Evolutionary conservation across 2,797 vertebrate species (phyloP), one percentile per base, ranked within the genome.

Genomic region (Perodicticus potto): DNA sequence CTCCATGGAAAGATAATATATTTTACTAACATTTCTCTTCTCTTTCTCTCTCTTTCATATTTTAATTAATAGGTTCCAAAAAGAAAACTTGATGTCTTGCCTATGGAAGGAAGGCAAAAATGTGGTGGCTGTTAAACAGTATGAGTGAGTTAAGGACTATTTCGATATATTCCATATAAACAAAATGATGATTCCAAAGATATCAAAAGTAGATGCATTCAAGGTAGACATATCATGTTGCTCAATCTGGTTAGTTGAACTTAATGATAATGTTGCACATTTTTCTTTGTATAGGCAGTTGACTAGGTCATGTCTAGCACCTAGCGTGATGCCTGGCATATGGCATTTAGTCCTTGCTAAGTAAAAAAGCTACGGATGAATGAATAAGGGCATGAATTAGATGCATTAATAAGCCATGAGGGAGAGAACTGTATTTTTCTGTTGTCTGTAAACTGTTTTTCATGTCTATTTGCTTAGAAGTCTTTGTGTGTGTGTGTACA

Each of bases 21-120:
- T 94, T 97, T 97, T 84, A 92, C 89, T 95, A 40, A 92, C 72
- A 14, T 34, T 78, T 12, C 10, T 4, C 11, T 5, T 5, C 37
- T 78, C 3, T 27, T 34, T 91, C 14, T 45, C 27, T 45, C 34
- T n/a, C n/a, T 72, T 29, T 32, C 6, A 93, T 92, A 91, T 45
- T 96, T 22, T 95, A 97, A 97, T 94, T 96, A 94, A 89, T 97
- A 97, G 80, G 45, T 97, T 98, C 94, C 84, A 96, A 97, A 98
- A 97, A 91, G 57, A 97, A 98, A 97, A 89, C 72, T 91, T 76
- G 61, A 96, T 97, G 96, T 97, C 96, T 96, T 98, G 74, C 90
- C 95, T 97, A 77, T 34, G 3, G 37, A 78, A 78, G 13, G 34
- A 84, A 89, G 37, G n/a, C n/a, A 70, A 81, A 81, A 57, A 61